These are phyloP conservation scores for Axea sp. DNA, from an alignment of 2,888 invertebrate species.

Conservation along the genomic window DNA sequence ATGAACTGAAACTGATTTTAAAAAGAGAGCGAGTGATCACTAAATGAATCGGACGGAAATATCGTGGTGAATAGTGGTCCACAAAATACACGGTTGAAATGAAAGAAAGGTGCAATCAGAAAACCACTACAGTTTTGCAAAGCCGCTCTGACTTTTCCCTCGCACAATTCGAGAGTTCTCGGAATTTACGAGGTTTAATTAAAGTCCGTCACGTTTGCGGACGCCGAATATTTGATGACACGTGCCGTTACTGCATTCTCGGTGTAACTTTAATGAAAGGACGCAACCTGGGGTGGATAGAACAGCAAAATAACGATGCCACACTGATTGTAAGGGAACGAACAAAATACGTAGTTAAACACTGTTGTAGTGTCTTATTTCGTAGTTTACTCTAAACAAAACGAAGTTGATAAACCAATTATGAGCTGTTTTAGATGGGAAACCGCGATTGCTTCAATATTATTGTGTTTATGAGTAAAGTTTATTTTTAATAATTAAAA, in stretches of 20 bases:
- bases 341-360: slow-evolving; percentile 56
- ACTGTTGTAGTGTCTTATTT: slow-evolving; percentile 45
- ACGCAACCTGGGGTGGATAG: slow-evolving; percentile 47
- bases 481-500: no score
- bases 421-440: slow-evolving; percentile 13
- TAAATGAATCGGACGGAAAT: slow-evolving; percentile 7
- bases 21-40: slow-evolving; percentile 1
- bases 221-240: slow-evolving; percentile 61
- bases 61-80: background rate
- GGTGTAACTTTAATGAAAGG: slow-evolving; percentile 62
- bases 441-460: no score
- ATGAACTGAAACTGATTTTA: slow-evolving; percentile 2
- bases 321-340: slow-evolving; percentile 50
- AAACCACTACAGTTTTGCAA: slow-evolving; percentile 43
- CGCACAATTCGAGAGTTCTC: slow-evolving; percentile 53
- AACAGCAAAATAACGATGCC: slow-evolving; percentile 51
- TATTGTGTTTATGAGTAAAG: no score
- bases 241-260: slow-evolving; percentile 59
- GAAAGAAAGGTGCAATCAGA: slow-evolving; percentile 26
- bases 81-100: slow-evolving; percentile 19
- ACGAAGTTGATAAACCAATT: slow-evolving; percentile 28
- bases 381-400: slow-evolving; percentile 41
- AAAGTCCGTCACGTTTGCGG: slow-evolving; percentile 62
- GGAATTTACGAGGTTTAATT: slow-evolving; percentile 62
- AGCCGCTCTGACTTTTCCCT: slow-evolving; percentile 43